phyloP scores from a whole-genome alignment of 2,888 invertebrate species.

The Bombylius major region DNA sequence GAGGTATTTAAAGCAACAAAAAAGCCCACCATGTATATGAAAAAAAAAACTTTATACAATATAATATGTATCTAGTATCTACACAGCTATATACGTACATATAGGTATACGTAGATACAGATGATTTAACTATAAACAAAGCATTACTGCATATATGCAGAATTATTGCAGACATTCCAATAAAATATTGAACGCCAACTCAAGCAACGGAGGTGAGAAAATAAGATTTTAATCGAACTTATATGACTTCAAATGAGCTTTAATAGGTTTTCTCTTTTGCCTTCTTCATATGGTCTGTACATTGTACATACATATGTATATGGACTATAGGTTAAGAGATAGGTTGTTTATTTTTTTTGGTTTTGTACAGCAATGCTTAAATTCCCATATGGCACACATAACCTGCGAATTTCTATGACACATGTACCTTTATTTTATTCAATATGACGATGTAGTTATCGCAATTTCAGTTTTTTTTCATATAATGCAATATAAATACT shows the following conservation, averaged over 20 bases:
- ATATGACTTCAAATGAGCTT: slow-evolving; percentile 39
- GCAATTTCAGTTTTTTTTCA: background rate
- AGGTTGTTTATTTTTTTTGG: too few relatives aligned
- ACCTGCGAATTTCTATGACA: slow-evolving; percentile 6
- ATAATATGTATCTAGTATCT: too few relatives aligned
- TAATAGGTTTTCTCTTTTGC: slow-evolving; percentile 35
- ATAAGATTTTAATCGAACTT: slow-evolving; percentile 39
- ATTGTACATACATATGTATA: too few relatives aligned
- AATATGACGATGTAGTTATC: background rate
- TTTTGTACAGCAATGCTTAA: slow-evolving; percentile 1
- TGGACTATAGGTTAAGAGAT: too few relatives aligned
- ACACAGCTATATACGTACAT: too few relatives aligned
- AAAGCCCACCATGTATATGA: too few relatives aligned
- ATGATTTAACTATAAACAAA: too few relatives aligned
- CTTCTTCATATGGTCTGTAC: too few relatives aligned
- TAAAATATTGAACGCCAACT: slow-evolving; percentile 3
- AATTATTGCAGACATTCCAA: background rate
- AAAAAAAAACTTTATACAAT: too few relatives aligned
- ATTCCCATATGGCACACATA: slow-evolving; percentile 13
- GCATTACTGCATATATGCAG: too few relatives aligned
- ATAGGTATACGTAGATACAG: too few relatives aligned
- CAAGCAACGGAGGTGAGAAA: slow-evolving; percentile 30
- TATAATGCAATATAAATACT: too few relatives aligned
- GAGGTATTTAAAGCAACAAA: background rate
- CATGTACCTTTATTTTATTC: slow-evolving; percentile 5